A percentile compares a stretch with the other conserved stretches of the same genome.
phyloP scores from a whole-genome alignment of 1,140 invertebrate species.

The Ectropis grisescens region DNA sequence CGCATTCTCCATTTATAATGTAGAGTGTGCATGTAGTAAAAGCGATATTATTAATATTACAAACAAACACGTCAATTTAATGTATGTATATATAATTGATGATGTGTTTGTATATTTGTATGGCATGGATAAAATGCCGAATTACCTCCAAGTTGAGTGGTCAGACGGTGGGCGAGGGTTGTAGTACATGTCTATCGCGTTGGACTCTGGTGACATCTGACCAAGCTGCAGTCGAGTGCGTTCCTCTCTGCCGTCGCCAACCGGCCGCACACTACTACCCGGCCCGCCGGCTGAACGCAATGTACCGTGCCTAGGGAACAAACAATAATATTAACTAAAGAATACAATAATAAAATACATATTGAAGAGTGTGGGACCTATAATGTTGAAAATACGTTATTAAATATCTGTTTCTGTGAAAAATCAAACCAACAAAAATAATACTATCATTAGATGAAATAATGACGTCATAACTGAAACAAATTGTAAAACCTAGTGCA shows the following conservation, averaged over 20 bases:
- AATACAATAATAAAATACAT: too few relatives aligned
- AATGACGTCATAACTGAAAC: too few relatives aligned
- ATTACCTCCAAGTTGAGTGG: slow-evolving; percentile 66
- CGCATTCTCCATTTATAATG: too few relatives aligned
- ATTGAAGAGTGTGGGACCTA: too few relatives aligned
- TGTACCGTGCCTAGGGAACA: slow-evolving; percentile 50
- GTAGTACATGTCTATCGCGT: slow-evolving; percentile 85
- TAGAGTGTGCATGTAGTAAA: too few relatives aligned
- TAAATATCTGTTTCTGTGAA: neutral
- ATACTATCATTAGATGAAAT: too few relatives aligned
- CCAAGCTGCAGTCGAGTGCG: slow-evolving; percentile 80
- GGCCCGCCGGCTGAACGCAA: slow-evolving; percentile 37
- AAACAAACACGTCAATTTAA: too few relatives aligned
- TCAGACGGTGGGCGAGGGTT: slow-evolving; percentile 77
- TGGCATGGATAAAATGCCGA: too few relatives aligned
- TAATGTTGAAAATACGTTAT: neutral
- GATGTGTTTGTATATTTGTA: too few relatives aligned
- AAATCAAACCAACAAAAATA: neutral
- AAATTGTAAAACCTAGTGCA: too few relatives aligned
- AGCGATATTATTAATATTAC: too few relatives aligned
- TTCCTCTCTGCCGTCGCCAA: slow-evolving; percentile 81
- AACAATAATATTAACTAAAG: neutral
- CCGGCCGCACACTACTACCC: slow-evolving; percentile 34
- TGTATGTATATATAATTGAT: too few relatives aligned
- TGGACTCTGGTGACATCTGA: slow-evolving; percentile 75